These are phyloP conservation scores for Cynopterus sphinx DNA, from an alignment of 2,797 vertebrate genomes.

Conservation along the genomic window DNA sequence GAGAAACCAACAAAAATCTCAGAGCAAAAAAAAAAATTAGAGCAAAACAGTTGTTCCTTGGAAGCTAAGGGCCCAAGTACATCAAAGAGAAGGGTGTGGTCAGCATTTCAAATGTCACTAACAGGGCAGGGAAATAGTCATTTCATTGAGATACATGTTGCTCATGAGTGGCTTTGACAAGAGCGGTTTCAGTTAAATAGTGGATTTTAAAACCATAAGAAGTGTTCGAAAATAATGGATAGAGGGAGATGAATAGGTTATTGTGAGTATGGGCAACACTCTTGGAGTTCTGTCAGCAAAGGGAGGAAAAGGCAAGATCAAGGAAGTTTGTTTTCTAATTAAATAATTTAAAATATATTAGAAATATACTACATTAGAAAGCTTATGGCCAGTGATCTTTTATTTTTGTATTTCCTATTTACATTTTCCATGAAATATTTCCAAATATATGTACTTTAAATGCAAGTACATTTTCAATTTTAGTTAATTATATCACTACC, in stretches of 20 bases:
- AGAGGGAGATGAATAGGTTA: background rate
- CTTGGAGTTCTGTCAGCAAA: background rate
- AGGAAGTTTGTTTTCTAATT: background rate
- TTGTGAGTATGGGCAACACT: fast-evolving
- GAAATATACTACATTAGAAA: background rate
- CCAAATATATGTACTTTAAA: background rate
- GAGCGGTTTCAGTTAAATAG: background rate
- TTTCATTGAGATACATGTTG: background rate
- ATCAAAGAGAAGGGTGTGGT: background rate
- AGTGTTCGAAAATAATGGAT: background rate
- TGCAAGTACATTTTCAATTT: background rate
- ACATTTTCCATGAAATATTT: background rate
- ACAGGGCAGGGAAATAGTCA: too few species aligned
- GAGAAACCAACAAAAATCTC: background rate
- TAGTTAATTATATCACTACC: background rate
- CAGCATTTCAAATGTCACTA: background rate
- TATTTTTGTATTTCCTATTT: background rate
- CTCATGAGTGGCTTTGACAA: background rate
- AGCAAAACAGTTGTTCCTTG: background rate
- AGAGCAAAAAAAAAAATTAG: background rate
- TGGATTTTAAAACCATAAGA: background rate
- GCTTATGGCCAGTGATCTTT: background rate
- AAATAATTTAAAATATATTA: background rate
- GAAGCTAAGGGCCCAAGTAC: background rate
- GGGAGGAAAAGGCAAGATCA: background rate